Conservation (phyloP, 2,888 invertebrate genomes). For the Tholera decimalis region DNA sequence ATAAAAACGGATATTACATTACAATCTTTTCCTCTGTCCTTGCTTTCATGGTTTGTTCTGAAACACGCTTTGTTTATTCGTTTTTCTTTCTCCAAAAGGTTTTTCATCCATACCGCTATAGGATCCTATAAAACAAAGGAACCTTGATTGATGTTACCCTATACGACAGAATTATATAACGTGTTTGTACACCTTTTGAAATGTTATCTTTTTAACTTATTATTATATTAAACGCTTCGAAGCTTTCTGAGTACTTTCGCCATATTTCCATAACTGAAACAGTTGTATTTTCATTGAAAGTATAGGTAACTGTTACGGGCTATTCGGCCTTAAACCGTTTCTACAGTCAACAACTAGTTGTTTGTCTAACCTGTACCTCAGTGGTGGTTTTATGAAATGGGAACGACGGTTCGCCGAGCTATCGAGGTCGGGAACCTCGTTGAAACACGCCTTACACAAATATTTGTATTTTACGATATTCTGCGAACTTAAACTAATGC, state of each 20-base stretch:
- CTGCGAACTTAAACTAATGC: constrained; percentile 34
- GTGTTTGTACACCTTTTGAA: not conserved
- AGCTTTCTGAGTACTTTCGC: not conserved
- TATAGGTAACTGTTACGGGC: constrained; percentile 3
- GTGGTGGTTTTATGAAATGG: constrained; percentile 32
- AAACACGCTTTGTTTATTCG: constrained; percentile 18
- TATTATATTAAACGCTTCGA: not conserved
- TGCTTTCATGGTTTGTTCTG: constrained; percentile 22
- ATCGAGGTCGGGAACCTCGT: constrained; percentile 58
- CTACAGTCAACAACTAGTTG: constrained; percentile 23
- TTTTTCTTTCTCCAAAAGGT: constrained; percentile 18
- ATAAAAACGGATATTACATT: constrained; percentile 34
- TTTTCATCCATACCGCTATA: not conserved
- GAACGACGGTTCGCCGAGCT: constrained; percentile 22
- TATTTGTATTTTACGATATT: constrained; percentile 52
- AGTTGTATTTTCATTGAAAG: constrained; percentile 7
- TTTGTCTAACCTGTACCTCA: constrained; percentile 33
- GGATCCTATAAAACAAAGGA: not conserved
- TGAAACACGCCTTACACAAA: constrained; percentile 58
- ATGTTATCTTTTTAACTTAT: no score
- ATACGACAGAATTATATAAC: not conserved
- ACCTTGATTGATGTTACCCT: not conserved
- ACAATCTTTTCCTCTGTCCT: constrained; percentile 23
- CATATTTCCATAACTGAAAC: constrained; percentile 5
- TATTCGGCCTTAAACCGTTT: constrained; percentile 24